Base-by-base conservation (phyloP, 2,888 invertebrate species). In the Junonia oenone region DNA sequence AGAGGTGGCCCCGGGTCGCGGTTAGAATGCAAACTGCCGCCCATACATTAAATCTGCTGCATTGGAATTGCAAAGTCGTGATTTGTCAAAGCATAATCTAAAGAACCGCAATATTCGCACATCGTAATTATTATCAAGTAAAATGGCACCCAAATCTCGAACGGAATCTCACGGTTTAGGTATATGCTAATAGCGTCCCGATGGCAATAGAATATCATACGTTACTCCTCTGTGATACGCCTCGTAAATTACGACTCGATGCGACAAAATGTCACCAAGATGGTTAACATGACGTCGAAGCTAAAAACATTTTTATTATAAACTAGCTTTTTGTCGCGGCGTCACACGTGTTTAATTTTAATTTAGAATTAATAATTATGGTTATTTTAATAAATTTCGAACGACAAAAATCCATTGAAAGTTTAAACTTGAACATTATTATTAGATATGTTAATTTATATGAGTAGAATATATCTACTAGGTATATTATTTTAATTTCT, bases 11-110 rank as follows among this genome's bases (percentile, higher is more conserved):
- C 77, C 78, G 61, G 89, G 90, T 89, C 89, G 89, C 84, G 81
- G 87, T 81, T 87, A 89, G 85, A 90, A 89, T 89, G 90, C 89
- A 89, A 90, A 88, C 87, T 88, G 81, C 89, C 90, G 88, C 89
- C 88, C 90, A 89, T 89, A 90, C 88, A 88, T 89, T 90, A 88
- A 88, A 89, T 89, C 81, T 83, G 82, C 85, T 86, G 81, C 88
- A 89, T 89, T 87, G 79, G 88, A 90, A 90, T 89, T 89, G 88
- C 89, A 79, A 88, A 89, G 90, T 90, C 90, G 90, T 90, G 90
- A 90, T 90, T 90, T 90, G 90, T 90, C 90, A 90, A 89, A 90
- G 89, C 83, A 89, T 88, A 90, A 88, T 89, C 87, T 86, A 82
- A 82, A 85, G 85, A 85, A 87, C 87, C 78, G 82, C 86, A 83